Evolutionary conservation across 1,140 invertebrate genomes (phyloP).

Genomic region (Lepidurus apus): DNA sequence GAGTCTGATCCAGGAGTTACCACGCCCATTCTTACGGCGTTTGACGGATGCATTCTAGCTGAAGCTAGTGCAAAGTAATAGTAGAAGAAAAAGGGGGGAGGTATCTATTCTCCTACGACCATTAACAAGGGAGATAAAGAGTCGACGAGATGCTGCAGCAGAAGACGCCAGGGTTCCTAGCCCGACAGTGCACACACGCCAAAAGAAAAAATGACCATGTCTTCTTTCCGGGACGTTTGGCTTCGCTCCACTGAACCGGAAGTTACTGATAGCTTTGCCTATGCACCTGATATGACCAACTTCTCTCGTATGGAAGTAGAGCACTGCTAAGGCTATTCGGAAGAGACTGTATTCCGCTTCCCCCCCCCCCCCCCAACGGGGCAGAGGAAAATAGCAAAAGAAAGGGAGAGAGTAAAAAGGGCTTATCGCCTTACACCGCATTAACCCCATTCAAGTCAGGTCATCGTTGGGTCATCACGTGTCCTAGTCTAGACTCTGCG

Average conservation of each 20-base stretch:
- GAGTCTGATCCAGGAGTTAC: not conserved
- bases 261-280: constrained; percentile 17
- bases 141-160: constrained; percentile 10
- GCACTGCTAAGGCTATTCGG: not conserved
- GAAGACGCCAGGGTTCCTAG: not conserved
- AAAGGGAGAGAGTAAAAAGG: not conserved
- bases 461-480: constrained; percentile 13
- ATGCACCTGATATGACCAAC: constrained; percentile 18
- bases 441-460: constrained; percentile 18
- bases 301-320: not conserved
- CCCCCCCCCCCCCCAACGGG: not conserved
- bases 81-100: not conserved
- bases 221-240: constrained; percentile 20
- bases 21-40: not conserved
- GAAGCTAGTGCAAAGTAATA: constrained; percentile 19
- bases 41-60: not conserved
- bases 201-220: constrained; percentile 19
- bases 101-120: not conserved
- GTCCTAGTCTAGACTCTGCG: not conserved
- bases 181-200: not conserved
- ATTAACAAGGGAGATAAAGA: constrained; percentile 8
- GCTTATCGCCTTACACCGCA: constrained; percentile 17
- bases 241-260: constrained; percentile 20
- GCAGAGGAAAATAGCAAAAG: not conserved
- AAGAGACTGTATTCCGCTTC: not conserved